These are phyloP conservation scores for Tapirus indicus DNA, from an alignment of 2,797 vertebrate species.

Conservation along the genomic window DNA sequence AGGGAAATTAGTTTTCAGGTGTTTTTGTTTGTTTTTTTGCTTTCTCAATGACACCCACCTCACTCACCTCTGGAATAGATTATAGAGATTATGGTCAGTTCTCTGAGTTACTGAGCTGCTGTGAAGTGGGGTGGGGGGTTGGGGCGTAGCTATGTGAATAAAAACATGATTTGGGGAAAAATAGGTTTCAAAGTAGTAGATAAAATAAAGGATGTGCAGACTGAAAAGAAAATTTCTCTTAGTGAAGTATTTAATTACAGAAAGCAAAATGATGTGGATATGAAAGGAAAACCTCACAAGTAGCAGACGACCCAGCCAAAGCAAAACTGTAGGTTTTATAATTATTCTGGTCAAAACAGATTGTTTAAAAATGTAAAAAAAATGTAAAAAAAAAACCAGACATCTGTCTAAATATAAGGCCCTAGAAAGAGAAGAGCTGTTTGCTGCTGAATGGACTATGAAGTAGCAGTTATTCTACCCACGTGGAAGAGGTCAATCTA, in stretches of 20 bases:
- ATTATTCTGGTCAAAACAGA: background rate
- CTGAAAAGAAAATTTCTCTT: background rate
- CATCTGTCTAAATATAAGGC: background rate
- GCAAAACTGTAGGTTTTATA: background rate
- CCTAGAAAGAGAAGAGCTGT: too few species aligned
- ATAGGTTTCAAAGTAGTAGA: background rate
- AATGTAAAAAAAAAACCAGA: background rate
- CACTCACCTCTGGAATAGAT: background rate
- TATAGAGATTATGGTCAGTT: background rate
- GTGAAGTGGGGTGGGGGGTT: accelerated
- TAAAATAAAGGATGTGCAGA: background rate
- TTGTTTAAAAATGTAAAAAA: background rate
- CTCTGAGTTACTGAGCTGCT: accelerated
- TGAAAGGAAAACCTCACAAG: background rate
- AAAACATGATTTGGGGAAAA: background rate
- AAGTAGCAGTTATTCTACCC: background rate
- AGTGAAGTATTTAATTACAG: background rate
- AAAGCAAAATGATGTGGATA: background rate
- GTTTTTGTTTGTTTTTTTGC: background rate
- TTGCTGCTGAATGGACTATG: too few species aligned
- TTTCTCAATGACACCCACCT: background rate
- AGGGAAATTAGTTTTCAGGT: background rate
- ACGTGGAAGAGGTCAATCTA: accelerated
- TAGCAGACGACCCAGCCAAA: background rate
- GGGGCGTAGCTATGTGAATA: background rate